Evolutionary conservation across 2,888 invertebrate genomes (phyloP), one percentile per base, ranked within the genome.

Genomic region (Rhimphoctona megacephalus): DNA sequence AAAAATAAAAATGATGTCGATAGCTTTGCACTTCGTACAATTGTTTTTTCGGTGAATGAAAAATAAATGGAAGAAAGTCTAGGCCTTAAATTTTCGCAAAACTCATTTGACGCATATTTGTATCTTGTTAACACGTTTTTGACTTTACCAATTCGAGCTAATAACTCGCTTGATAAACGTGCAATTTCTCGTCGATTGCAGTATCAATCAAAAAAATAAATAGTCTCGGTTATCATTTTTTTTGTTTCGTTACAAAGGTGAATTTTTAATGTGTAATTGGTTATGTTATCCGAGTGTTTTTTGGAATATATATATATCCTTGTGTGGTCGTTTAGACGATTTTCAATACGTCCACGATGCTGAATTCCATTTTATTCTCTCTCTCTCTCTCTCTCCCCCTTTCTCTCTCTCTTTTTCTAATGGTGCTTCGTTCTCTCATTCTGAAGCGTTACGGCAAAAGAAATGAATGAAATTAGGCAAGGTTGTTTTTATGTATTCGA

Each of bases 351-450:
- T 22, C 54, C n/a, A 72, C n/a, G 66, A 54, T 43, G 22, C n/a
- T 52, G 52, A 36, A 46, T 43, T 64, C 46, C 19, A 52, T 78
- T 46, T 46, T 33, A 19, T 33, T 17, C 43, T 57, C 0, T 30
- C 30, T 57, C 33, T 57, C 7, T 43, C 36, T 76, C 25, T 64
- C 64, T 69, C 33, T 70, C 61, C 49, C 30, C 76, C 69, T 57
- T 33, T 54, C 36, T 77, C 39, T 57, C 43, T 54, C 52, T 79
- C 49, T 69, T 22, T 83, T 19, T 78, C 83, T 66, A 52, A 74
- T 64, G 83, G 83, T 81, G 83, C 83, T 86, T 86, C 43, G 72
- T 86, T 83, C 69, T 76, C 74, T 66, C 52, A 49, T 76, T 76
- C 64, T 57, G 46, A 9, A 43, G 33, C 11, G 33, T 49, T 30